Conservation (phyloP, 2,797 vertebrate species). For the Neosilurus mollespiculum region DNA sequence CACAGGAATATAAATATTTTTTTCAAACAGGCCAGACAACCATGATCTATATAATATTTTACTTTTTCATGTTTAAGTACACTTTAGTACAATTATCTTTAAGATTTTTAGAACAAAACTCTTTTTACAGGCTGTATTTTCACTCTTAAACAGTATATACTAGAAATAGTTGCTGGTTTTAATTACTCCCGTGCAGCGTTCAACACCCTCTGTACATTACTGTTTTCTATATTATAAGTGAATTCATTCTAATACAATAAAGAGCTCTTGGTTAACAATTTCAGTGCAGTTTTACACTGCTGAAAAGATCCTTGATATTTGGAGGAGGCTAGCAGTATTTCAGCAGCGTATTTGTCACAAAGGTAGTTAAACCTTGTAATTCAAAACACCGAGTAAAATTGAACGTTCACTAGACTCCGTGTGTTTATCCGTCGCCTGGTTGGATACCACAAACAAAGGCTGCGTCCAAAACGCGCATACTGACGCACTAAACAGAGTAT, state of each 20-base stretch:
- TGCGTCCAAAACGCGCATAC: constrained; percentile 23
- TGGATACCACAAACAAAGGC: constrained; percentile 57
- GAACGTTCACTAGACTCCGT: background rate
- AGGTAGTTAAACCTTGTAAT: background rate
- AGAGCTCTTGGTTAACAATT: background rate
- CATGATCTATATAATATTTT: background rate
- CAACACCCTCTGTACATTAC: background rate
- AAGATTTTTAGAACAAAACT: background rate
- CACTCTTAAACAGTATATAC: background rate
- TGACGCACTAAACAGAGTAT: background rate
- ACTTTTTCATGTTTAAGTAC: background rate
- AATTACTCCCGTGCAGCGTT: background rate
- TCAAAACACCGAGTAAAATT: background rate
- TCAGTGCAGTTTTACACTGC: background rate
- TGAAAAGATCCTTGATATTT: background rate
- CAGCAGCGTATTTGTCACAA: too few relatives aligned
- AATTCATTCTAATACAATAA: background rate
- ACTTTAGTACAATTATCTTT: constrained; percentile 1
- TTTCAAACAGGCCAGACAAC: background rate
- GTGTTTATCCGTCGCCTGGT: constrained; percentile 28
- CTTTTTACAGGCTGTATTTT: background rate
- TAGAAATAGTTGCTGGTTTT: background rate
- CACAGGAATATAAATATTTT: background rate
- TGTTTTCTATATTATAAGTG: background rate
- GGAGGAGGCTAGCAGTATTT: background rate